Evolutionary conservation across 2,888 invertebrate genomes (phyloP).

Genomic region (Eulithis testata): DNA sequence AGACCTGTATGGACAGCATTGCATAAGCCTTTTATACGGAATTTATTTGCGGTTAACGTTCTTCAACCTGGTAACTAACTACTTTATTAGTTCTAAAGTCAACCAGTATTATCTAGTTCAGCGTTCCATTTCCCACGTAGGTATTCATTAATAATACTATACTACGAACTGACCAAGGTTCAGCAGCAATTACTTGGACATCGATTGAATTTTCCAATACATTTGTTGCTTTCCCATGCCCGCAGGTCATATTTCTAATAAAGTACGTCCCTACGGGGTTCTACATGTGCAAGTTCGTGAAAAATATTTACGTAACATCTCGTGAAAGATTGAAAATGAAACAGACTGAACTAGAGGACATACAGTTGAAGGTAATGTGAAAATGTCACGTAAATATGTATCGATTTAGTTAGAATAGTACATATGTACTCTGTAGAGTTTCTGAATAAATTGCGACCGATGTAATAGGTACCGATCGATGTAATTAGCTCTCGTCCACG

Average conservation of each 20-base stretch:
- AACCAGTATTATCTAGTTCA: not conserved
- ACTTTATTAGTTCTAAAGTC: not conserved
- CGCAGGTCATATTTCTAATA: constrained; percentile 62
- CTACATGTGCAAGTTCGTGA: constrained; percentile 65
- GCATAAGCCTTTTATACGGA: constrained; percentile 53
- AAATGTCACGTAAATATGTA: not conserved
- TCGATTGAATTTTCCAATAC: constrained; percentile 25
- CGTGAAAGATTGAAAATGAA: constrained; percentile 61
- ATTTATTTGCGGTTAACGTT: constrained; percentile 60
- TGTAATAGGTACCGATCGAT: constrained; percentile 16
- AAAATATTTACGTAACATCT: constrained; percentile 58
- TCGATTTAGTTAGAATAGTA: constrained; percentile 9
- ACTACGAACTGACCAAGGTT: not conserved
- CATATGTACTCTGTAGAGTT: not conserved
- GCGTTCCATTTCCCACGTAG: not conserved
- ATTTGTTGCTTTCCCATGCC: constrained; percentile 23
- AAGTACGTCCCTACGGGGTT: constrained; percentile 67
- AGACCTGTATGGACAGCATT: constrained; percentile 57
- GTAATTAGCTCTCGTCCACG: not conserved
- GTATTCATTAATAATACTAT: constrained; percentile 2
- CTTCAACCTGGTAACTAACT: constrained; percentile 55
- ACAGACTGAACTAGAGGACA: constrained; percentile 67
- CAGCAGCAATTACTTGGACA: constrained; percentile 4
- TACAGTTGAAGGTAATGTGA: constrained; percentile 67
- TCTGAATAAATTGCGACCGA: constrained; percentile 12